These are phyloP conservation scores for Nibea albiflora DNA, from an alignment of 2,113 vertebrate genomes.

Conservation along the genomic window DNA sequence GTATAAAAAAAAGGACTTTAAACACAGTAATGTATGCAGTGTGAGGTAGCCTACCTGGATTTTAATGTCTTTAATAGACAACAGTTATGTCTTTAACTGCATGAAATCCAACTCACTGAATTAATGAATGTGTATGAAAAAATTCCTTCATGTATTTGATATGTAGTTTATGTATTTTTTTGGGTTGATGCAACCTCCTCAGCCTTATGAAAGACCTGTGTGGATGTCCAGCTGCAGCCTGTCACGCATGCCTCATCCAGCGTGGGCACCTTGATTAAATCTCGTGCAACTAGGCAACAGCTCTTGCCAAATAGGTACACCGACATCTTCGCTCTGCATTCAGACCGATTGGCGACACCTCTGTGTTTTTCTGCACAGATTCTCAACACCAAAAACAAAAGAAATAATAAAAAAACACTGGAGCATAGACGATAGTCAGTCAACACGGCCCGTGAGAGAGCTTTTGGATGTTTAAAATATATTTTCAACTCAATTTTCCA, in stretches of 20 bases:
- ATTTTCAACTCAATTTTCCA: not conserved
- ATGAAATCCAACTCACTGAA: constrained; percentile 9
- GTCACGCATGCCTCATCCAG: constrained; percentile 18
- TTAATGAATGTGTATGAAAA: not conserved
- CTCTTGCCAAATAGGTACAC: not conserved
- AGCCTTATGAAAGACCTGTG: not conserved
- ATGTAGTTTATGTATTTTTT: not conserved
- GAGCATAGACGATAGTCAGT: not conserved
- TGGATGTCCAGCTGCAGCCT: constrained; percentile 15
- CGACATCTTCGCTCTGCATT: not conserved
- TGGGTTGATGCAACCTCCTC: constrained; percentile 1
- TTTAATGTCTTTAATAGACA: constrained; percentile 1
- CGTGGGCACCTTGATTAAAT: constrained; percentile 59
- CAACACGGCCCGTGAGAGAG: not conserved
- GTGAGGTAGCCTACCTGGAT: not conserved
- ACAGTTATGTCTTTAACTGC: not conserved
- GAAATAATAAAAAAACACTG: not conserved
- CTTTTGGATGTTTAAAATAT: not conserved
- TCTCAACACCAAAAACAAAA: not conserved
- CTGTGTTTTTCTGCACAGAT: constrained; percentile 6
- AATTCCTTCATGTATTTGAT: not conserved
- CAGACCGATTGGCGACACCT: not conserved
- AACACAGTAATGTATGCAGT: not conserved
- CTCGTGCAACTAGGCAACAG: constrained; percentile 50
- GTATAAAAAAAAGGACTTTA: not conserved